Base-by-base conservation (phyloP, 30 jellyfish, hydroid and myxozoan species). In the Morbakka virulenta region DNA sequence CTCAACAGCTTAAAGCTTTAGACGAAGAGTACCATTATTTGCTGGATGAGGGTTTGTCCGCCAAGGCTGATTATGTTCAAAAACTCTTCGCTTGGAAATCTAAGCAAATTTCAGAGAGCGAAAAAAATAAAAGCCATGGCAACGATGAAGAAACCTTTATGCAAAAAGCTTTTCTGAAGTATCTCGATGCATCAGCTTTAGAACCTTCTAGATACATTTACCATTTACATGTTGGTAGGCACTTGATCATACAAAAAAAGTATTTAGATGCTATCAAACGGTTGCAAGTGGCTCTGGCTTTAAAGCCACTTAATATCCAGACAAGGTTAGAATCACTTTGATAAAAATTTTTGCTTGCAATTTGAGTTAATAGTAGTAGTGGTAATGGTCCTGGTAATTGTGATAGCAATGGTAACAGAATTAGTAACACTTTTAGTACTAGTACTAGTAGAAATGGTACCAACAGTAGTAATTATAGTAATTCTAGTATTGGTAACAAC, bases 11-110 rank as follows among this genome's bases (percentile, higher is more conserved):
- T 22, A 80, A 80, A 53, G 96, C 96, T 6, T 27, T 88, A 1
- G 96, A 88, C 74, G 79, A 80, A 63, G 96, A 88, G 49, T 88
- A 88, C 74, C 96, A 80, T 33, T 31, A 53, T 28, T 52, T 88
- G 23, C 27, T 88, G 53, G 88, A 79, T 21, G 91, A 74, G 64
- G 67, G 81, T 23, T 87, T 72, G 35, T 80, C 96, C 21, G 95
- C 85, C 22, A 88, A 88, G 26, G 96, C 96, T 13, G 96, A 88
- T 64, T 88, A 88, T 48, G 80, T 81, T 47, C 96, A 88, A 52
- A 88, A 80, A 25, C 72, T 88, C 24, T 88, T 80, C 72, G 88
- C 79, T 4, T 88, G 85, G 86, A 88, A 88, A 32, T 87, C 89
- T 11, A 73, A 74, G 28, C 96, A 80, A 47, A 32, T 76, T 26